Evolutionary conservation across 1,140 invertebrate genomes (phyloP), one percentile per base, ranked within the genome.

Genomic region (Pseudomyrmex flavicornis): DNA sequence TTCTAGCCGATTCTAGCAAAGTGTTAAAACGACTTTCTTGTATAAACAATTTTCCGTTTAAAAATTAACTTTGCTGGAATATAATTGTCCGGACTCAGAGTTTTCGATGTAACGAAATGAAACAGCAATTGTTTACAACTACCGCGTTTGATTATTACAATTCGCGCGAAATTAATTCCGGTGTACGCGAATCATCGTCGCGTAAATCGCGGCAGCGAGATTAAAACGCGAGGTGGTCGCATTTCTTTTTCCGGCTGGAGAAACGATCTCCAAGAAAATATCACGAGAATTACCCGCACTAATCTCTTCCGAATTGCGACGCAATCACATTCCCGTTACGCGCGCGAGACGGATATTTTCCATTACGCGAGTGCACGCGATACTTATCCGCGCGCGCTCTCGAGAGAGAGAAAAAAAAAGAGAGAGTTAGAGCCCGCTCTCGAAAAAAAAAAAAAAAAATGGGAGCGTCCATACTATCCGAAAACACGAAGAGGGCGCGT

Each of bases 401-500:
- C 20, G 48, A 82, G 58, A 35, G 26, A 35, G 26, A 35, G 26
- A 35, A 5, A 35, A 4, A 35, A 4, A 35, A 5, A 35, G 26
- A 35, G 35, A 12, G 48, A 82, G 58, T 68, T 70, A 56, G 69
- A 56, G 26, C 26, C n/a, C 35, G 35, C 10, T n/a, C 44, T 44
- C 56, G 20, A 50, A 48, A 35, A 35, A 35, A 35, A 48, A 35
- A 35, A 35, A 35, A 35, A 35, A 35, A 35, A 35, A 35, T 35
- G 35, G 5, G 52, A 15, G 58, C 44, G 22, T 35, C 10, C 17
- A 20, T 15, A 15, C 48, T 50, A 65, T 20, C 12, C 62, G 66
- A 84, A 88, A 88, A 83, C 48, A 79, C 70, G 73, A 82, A 79
- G 54, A 63, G 73, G 73, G 84, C 65, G 77, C 80, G 80, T 85